phyloP scores from a whole-genome alignment of 2,888 invertebrate genomes.

The Drosophila setosimentum region DNA sequence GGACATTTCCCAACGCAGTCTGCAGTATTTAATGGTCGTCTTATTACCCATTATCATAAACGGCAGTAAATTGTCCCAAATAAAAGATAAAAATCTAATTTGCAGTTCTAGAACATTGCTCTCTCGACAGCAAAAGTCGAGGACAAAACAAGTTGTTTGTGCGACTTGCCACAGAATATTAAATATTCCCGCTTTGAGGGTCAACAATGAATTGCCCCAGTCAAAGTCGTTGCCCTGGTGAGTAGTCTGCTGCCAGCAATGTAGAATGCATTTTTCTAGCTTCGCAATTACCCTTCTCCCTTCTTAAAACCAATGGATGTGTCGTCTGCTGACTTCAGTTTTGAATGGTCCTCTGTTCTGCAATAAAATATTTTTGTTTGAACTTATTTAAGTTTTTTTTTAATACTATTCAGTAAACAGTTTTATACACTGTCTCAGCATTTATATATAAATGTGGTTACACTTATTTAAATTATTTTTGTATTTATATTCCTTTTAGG shows the following conservation, averaged over 20 bases:
- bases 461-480: not conserved
- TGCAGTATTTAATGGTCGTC: constrained; percentile 5
- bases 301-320: not conserved
- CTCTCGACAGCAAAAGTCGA: constrained; percentile 6
- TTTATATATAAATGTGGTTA: not conserved
- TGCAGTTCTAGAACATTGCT: not conserved
- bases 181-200: constrained; percentile 1
- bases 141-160: not conserved
- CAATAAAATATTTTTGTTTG: constrained; percentile 5
- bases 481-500: not conserved
- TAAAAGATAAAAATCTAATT: constrained; percentile 6
- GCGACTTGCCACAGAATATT: constrained; percentile 19
- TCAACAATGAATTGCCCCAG: constrained; percentile 18
- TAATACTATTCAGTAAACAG: not conserved
- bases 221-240: constrained; percentile 32
- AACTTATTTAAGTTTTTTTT: constrained; percentile 7
- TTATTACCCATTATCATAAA: constrained; percentile 25
- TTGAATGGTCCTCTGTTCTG: constrained; percentile 1
- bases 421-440: not conserved
- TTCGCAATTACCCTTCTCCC: not conserved
- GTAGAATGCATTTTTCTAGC: constrained; percentile 14
- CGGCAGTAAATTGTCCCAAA: not conserved
- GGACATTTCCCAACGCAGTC: constrained; percentile 4
- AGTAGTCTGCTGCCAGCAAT: constrained; percentile 6
- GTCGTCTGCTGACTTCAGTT: not conserved